phyloP scores from a whole-genome alignment of 2,797 vertebrate species.

The Lateolabrax maculatus region DNA sequence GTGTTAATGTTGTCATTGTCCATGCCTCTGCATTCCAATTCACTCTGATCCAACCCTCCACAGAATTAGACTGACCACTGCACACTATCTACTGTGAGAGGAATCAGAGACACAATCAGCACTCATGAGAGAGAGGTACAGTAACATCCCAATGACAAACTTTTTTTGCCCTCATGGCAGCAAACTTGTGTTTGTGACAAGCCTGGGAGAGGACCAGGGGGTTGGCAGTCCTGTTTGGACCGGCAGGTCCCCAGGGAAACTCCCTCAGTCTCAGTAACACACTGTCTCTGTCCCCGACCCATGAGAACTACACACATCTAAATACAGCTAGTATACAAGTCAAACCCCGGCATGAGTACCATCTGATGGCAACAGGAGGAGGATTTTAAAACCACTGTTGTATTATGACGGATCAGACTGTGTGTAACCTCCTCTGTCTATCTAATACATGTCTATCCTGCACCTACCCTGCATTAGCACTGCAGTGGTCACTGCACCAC shows the following conservation, averaged over 20 bases:
- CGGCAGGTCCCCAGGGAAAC: slow-evolving; percentile 33
- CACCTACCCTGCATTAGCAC: slow-evolving; percentile 26
- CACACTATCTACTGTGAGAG: background rate
- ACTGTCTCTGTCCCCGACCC: slow-evolving; percentile 10
- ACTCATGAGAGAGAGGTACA: background rate
- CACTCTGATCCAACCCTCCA: background rate
- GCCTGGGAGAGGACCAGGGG: slow-evolving; percentile 46
- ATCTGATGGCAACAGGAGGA: background rate
- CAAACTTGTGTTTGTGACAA: slow-evolving; percentile 32
- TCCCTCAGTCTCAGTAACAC: slow-evolving; percentile 27
- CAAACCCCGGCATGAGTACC: slow-evolving; percentile 5
- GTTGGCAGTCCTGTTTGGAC: slow-evolving; percentile 26
- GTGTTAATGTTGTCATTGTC: slow-evolving; percentile 33
- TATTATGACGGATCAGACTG: background rate
- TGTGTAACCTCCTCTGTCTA: background rate
- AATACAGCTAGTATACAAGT: background rate
- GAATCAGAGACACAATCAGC: background rate
- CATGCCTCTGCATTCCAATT: slow-evolving; percentile 29
- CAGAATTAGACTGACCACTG: background rate
- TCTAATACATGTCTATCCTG: slow-evolving; percentile 5
- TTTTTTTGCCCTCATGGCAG: background rate
- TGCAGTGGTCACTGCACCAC: slow-evolving; percentile 28
- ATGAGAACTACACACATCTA: slow-evolving; percentile 21
- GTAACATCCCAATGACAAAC: background rate
- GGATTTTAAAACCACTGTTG: slow-evolving; percentile 7